Evolutionary conservation across 2,888 invertebrate genomes (phyloP).

Genomic region (Cryptus armator): DNA sequence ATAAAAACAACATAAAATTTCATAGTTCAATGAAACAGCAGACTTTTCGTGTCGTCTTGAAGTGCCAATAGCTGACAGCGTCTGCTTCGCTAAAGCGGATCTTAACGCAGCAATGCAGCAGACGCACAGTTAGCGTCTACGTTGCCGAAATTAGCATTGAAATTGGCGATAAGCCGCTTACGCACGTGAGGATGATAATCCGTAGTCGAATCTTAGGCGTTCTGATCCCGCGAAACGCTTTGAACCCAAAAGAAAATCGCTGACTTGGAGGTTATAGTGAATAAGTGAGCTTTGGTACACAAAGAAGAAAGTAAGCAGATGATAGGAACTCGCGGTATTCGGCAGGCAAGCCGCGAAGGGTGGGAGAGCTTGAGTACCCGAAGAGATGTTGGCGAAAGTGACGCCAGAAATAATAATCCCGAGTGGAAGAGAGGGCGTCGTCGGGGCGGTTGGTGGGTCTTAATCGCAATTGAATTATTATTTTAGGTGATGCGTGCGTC

Average conservation of each 20-base stretch:
- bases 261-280: neutral
- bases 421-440: conserved; percentile 57
- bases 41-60: neutral
- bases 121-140: conserved; percentile 58
- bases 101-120: neutral
- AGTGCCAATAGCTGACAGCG: neutral
- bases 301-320: conserved; percentile 28
- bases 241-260: conserved; percentile 66
- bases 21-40: neutral
- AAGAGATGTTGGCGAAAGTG: conserved; percentile 55
- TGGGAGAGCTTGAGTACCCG: conserved; percentile 3
- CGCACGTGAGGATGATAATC: conserved; percentile 77
- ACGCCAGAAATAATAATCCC: conserved; percentile 77
- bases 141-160: conserved; percentile 78
- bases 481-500: conserved; percentile 77
- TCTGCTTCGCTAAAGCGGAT: neutral
- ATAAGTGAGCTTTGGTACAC: conserved; percentile 12
- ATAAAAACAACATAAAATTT: neutral
- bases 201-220: conserved; percentile 78
- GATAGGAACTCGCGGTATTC: conserved; percentile 53
- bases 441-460: conserved; percentile 65
- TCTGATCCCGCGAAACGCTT: conserved; percentile 68
- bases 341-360: conserved; percentile 31
- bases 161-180: conserved; percentile 81
- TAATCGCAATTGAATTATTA: conserved; percentile 79